A percentile compares a stretch with the other conserved stretches of the same genome.
These are phyloP conservation scores for Meriones unguiculatus DNA, from an alignment of 2,113 vertebrate genomes.

Conservation along the genomic window DNA sequence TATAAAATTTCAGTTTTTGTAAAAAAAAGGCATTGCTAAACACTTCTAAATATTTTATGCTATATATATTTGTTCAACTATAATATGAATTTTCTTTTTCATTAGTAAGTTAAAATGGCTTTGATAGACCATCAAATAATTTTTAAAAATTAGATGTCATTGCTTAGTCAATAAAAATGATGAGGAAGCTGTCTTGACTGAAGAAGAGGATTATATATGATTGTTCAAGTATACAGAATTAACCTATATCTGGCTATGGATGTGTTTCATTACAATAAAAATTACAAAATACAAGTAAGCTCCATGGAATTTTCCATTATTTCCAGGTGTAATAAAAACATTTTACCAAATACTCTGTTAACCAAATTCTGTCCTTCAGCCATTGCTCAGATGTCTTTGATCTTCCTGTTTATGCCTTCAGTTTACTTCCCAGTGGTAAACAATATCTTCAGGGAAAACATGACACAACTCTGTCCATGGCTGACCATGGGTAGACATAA, in stretches of 20 bases:
- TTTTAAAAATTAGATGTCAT: slow-evolving; percentile 64
- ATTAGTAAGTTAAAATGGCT: slow-evolving; percentile 45
- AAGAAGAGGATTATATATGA: slow-evolving; percentile 71
- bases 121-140: slow-evolving; percentile 50
- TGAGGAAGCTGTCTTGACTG: slow-evolving; percentile 58
- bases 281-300: slow-evolving; percentile 64
- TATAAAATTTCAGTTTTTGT: slow-evolving; percentile 18
- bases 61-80: slow-evolving; percentile 2
- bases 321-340: background rate
- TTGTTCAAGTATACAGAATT: slow-evolving; percentile 69
- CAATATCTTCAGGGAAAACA: background rate
- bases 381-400: background rate
- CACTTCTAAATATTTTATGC: background rate
- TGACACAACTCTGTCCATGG: background rate
- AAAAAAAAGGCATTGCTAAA: background rate
- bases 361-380: background rate
- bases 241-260: slow-evolving; percentile 56
- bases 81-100: slow-evolving; percentile 48
- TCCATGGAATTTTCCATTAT: slow-evolving; percentile 53
- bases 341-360: background rate
- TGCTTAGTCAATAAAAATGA: slow-evolving; percentile 72
- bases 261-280: slow-evolving; percentile 59
- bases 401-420: background rate
- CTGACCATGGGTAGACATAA: background rate
- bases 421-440: background rate